A percentile compares a stretch with the other conserved stretches of the same genome.
Evolutionary conservation across 2,113 vertebrate species (phyloP).

Genomic region (Salvator merianae): DNA sequence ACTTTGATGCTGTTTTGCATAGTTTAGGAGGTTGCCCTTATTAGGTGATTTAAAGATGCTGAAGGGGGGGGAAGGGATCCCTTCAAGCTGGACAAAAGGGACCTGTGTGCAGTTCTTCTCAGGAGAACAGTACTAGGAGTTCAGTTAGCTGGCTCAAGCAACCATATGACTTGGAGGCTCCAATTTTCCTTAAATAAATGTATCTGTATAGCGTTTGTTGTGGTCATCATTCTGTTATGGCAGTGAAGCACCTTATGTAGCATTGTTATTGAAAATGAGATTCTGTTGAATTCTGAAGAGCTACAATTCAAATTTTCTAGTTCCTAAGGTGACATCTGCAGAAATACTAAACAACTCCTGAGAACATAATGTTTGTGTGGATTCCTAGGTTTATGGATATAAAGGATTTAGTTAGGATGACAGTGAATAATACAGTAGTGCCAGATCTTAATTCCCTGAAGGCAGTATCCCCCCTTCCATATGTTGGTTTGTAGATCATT

Average conservation of each 20-base stretch:
- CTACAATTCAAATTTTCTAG: background rate
- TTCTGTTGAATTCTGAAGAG: background rate
- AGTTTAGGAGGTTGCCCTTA: too few species aligned
- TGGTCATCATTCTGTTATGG: background rate
- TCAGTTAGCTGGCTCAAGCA: too few species aligned
- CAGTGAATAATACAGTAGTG: background rate
- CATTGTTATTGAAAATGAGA: background rate
- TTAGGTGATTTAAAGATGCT: background rate
- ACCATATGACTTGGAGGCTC: background rate
- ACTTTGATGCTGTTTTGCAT: background rate
- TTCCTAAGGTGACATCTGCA: background rate
- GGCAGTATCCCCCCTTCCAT: too few species aligned
- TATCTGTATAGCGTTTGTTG: background rate
- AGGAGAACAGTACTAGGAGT: background rate
- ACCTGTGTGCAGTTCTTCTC: background rate
- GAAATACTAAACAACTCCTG: too few species aligned
- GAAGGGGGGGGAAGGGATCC: background rate
- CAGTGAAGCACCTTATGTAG: background rate
- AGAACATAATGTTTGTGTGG: background rate
- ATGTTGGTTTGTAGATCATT: too few species aligned
- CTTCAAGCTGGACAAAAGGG: background rate
- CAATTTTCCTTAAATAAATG: background rate
- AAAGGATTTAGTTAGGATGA: background rate
- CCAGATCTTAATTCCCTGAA: background rate
- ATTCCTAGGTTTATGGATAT: background rate